phyloP scores from a whole-genome alignment of 1,140 invertebrate genomes.

The Colletes gigas region DNA sequence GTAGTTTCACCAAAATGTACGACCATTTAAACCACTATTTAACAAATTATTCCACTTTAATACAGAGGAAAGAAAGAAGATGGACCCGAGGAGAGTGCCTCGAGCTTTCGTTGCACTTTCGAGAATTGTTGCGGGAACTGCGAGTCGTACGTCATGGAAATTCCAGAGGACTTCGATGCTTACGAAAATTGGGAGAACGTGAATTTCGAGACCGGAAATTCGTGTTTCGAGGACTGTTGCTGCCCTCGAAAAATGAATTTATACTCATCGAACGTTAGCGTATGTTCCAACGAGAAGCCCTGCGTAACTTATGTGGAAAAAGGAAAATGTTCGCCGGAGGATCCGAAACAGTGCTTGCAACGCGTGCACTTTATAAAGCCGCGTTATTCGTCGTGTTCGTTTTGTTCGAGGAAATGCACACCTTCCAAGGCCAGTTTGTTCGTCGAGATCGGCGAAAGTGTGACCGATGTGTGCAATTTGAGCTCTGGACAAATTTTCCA shows the following conservation, averaged over 20 bases:
- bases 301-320: not conserved
- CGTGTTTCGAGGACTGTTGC: constrained; percentile 23
- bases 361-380: constrained; percentile 24
- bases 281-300: not conserved
- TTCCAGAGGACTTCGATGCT: not conserved
- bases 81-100: not conserved
- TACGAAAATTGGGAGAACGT: not conserved
- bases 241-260: constrained; percentile 5
- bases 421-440: constrained; percentile 42
- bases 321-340: not conserved
- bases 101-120: constrained; percentile 31
- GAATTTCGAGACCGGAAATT: not conserved
- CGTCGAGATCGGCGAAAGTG: constrained; percentile 29
- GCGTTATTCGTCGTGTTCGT: constrained; percentile 23
- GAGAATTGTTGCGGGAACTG: constrained; percentile 41
- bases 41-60: not conserved
- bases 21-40: not conserved
- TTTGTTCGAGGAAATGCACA: constrained; percentile 39
- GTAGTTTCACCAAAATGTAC: not conserved
- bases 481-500: not conserved
- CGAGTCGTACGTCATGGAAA: constrained; percentile 8
- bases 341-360: constrained; percentile 21
- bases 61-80: not conserved
- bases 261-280: constrained; percentile 17
- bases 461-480: constrained; percentile 18